Conservation (phyloP, 2,113 vertebrate genomes). For the Halcyon senegalensis region DNA sequence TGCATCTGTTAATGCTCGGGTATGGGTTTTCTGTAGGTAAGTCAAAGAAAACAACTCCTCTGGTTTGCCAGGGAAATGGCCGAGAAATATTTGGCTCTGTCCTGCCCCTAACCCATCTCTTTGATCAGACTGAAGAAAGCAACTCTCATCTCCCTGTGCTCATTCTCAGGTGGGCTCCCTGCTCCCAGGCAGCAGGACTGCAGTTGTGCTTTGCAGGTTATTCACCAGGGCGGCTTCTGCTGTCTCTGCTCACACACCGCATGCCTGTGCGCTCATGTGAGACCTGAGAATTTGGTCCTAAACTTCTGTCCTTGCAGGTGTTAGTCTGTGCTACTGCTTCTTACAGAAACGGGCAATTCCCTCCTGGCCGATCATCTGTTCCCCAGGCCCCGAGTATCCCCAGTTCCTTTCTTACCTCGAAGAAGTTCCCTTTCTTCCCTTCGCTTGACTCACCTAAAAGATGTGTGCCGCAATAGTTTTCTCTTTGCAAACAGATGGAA, state of each 20-base stretch:
- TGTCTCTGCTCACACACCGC: neutral
- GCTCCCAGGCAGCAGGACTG: neutral
- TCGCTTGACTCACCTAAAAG: neutral
- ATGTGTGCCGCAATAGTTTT: neutral
- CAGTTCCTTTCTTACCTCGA: neutral
- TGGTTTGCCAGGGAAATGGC: neutral
- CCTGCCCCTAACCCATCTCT: neutral
- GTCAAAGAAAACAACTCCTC: neutral
- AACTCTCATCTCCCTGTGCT: neutral
- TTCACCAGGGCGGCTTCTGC: neutral
- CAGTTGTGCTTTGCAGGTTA: neutral
- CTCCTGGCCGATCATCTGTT: neutral
- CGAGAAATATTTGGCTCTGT: neutral
- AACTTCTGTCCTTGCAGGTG: neutral
- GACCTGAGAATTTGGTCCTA: neutral
- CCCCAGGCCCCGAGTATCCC: neutral
- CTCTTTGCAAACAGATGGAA: neutral
- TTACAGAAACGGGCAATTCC: neutral
- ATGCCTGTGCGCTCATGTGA: rapidly evolving
- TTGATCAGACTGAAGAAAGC: neutral
- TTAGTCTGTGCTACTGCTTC: neutral
- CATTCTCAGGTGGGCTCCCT: neutral
- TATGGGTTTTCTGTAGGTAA: neutral
- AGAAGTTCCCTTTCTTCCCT: neutral
- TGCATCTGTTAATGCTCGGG: neutral